Base-by-base conservation (phyloP, 1,140 invertebrate species). In the Cepaea nemoralis region DNA sequence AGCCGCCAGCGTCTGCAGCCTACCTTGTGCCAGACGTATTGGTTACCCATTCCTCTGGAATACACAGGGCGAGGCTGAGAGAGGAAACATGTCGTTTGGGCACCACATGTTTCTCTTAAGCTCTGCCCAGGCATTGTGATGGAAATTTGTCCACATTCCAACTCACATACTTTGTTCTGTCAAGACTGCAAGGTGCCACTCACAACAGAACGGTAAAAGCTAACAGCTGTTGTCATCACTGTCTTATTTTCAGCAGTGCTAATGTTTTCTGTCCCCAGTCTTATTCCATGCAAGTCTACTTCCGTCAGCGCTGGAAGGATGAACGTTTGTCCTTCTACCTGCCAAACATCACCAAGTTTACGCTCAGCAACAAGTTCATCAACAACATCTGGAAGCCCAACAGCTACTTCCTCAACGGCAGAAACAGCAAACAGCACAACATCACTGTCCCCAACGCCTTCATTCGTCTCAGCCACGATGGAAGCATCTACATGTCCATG, bases 221-320 rank as follows among this genome's bases (percentile, higher is more conserved):
- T n/a, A n/a, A n/a, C n/a, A n/a, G n/a, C n/a, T n/a, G n/a, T n/a
- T 39, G 37, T 40, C 37, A n/a, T 48, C 22, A 40, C 63, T 69
- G 31, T 79, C 77, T 69, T 63, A 39, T 37, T 27, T 8, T 19
- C 27, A 22, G 10, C 39, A 67, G 14, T 40, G n/a, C n/a, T 27
- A 42, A 24, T 67, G 39, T 40, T 71, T n/a, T 31, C 24, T 35
- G 12, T 42, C 27, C 1, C 19, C 81, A 97, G 96, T 96, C 97
- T 0, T 99, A 98, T 88, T 97, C 97, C 3, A 97, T 98, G 95
- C 97, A 99, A 88, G 98, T 97, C 90, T 99, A 99, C 90, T 98
- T 99, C 89, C 94, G 97, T 14, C 94, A 94, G 86, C 88, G 89
- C 48, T 94, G 94, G 94, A 90, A 90, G 45, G 94, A 94, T 89